Base-by-base conservation (phyloP, 2,797 vertebrate genomes). In the Aeoliscus strigatus region DNA sequence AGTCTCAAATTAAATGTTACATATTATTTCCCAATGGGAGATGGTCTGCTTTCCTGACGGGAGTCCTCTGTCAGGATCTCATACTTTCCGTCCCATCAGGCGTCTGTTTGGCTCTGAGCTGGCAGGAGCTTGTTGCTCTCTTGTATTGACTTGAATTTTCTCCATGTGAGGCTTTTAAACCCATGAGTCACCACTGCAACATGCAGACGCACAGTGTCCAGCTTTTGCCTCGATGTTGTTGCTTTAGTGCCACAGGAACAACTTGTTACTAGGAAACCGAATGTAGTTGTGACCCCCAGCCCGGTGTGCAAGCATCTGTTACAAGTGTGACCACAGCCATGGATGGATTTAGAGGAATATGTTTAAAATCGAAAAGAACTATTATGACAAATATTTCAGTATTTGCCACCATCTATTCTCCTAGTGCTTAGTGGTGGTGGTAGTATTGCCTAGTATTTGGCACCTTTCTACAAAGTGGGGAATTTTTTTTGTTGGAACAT, bases 61-160 rank as follows among this genome's bases (percentile, higher is more conserved):
- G 47, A 61, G 57, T 53, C 25, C 24, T 52, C 51, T 60, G 30
- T 34, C 15, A 43, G 36, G 24, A 46, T 39, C 35, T 75, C 77
- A 77, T 60, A 62, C 18, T 77, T 77, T 82, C 75, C 73, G 55
- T n/a, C 18, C 56, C 29, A 13, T 62, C 60, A 66, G 55, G 61
- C 12, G 17, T 74, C 52, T 67, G 53, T 38, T 17, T 37, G 8
- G 15, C 14, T 49, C 18, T 56, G 39, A 8, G 36, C 27, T 6
- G 8, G 8, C 26, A 36, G 60, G 57, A 66, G 42, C 54, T 44
- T 27, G 37, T 50, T 59, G 42, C 54, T 38, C 38, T 66, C 39
- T 36, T 27, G n/a, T 42, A 21, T 46, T 55, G 21, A 60, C 14
- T 33, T 55, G 59, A 62, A 53, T 67, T 75, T 70, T 50, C 62